Conservation (phyloP, 2,888 invertebrate genomes). For the Norana najaformis region DNA sequence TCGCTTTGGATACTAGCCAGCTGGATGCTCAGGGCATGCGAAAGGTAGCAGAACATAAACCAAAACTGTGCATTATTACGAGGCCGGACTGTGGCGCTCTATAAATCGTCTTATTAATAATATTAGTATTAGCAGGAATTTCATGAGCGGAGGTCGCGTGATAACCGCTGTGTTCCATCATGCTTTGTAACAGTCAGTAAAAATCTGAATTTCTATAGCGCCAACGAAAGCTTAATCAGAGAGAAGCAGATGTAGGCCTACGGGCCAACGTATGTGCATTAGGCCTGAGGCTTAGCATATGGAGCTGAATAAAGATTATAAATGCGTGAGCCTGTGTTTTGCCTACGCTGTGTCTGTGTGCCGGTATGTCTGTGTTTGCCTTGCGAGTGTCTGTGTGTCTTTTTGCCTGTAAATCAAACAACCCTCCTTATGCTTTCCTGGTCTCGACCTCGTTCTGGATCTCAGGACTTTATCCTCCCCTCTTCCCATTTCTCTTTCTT, state of each 20-base stretch:
- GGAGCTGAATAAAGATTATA: not conserved
- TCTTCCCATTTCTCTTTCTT: not conserved
- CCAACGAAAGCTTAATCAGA: too few relatives aligned
- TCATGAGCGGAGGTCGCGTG: too few relatives aligned
- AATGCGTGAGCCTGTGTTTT: not conserved
- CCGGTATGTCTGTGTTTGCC: not conserved
- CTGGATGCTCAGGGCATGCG: constrained; percentile 97
- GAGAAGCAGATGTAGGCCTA: too few relatives aligned
- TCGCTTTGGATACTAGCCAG: constrained; percentile 99
- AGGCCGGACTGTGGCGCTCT: too few relatives aligned
- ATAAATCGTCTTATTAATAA: too few relatives aligned
- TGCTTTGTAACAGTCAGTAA: too few relatives aligned
- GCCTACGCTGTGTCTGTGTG: not conserved
- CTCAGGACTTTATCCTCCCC: not conserved
- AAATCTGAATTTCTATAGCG: too few relatives aligned
- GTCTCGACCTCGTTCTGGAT: not conserved
- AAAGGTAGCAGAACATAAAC: constrained; percentile 72
- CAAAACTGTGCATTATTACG: not conserved
- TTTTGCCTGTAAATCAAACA: not conserved
- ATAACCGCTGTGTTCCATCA: too few relatives aligned
- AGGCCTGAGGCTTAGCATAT: not conserved
- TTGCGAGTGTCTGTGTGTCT: not conserved
- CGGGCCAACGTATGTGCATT: too few relatives aligned
- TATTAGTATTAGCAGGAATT: too few relatives aligned
- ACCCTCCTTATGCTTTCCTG: not conserved